Evolutionary conservation across 2,113 vertebrate species (phyloP).

Genomic region (Eclectus roratus): DNA sequence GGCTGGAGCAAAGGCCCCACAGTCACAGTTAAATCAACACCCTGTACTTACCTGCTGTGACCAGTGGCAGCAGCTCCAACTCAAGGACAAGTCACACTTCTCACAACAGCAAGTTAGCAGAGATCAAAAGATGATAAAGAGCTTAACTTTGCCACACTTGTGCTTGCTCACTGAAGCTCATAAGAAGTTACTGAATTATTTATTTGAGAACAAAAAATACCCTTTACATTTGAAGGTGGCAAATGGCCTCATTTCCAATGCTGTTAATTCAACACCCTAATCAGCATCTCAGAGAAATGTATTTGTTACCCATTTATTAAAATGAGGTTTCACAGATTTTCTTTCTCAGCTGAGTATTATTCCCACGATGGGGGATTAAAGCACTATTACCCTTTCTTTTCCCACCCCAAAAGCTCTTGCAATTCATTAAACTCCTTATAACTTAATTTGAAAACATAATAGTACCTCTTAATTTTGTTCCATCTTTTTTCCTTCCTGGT

Average conservation of each 20-base stretch:
- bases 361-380: background rate
- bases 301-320: background rate
- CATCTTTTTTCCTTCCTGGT: background rate
- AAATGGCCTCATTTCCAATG: slow-evolving; percentile 14
- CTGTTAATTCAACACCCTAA: background rate
- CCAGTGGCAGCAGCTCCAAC: background rate
- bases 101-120: background rate
- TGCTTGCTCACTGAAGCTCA: background rate
- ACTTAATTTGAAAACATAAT: background rate
- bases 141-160: background rate
- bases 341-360: background rate
- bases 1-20: background rate
- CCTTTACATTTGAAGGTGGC: background rate
- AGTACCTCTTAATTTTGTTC: background rate
- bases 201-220: background rate
- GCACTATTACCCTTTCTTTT: background rate
- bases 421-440: background rate
- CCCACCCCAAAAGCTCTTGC: background rate
- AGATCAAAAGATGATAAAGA: slow-evolving; percentile 44
- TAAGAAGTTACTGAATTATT: slow-evolving; percentile 38
- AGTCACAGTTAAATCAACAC: background rate
- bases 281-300: background rate
- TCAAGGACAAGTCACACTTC: background rate
- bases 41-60: fast-evolving
- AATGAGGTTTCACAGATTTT: background rate